A percentile compares a stretch with the other conserved stretches of the same genome.
These are phyloP conservation scores for Cyanoramphus novaezelandiae DNA, from an alignment of 2,113 vertebrate genomes.

Conservation along the genomic window DNA sequence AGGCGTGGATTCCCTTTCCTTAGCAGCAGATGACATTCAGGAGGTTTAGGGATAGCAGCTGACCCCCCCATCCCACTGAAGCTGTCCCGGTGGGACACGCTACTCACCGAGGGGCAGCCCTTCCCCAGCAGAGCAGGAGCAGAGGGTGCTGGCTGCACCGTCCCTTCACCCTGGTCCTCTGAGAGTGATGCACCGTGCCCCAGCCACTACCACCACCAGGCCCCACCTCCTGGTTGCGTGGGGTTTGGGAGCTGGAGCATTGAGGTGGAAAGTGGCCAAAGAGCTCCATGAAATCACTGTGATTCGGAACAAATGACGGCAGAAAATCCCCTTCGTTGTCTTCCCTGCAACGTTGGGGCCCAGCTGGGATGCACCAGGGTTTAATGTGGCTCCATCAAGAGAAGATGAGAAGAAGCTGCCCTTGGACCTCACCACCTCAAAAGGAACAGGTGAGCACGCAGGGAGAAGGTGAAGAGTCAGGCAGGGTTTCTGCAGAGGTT, in stretches of 20 bases:
- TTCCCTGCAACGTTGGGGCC: background rate
- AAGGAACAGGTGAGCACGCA: background rate
- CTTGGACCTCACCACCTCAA: background rate
- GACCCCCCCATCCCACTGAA: background rate
- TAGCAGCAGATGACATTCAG: background rate
- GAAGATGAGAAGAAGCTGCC: background rate
- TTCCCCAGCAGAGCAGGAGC: background rate
- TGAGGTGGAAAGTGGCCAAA: conserved; percentile 27
- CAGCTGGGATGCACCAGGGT: rapidly evolving
- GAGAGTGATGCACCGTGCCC: background rate
- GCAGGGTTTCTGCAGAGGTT: background rate
- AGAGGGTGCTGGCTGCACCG: background rate
- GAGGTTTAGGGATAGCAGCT: background rate
- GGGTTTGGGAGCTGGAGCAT: background rate
- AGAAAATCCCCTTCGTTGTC: background rate
- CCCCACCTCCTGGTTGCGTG: conserved; percentile 38
- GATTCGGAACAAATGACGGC: background rate
- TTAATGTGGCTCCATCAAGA: background rate
- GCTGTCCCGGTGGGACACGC: rapidly evolving
- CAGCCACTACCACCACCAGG: conserved; percentile 9
- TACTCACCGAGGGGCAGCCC: conserved; percentile 18
- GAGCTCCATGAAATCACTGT: background rate
- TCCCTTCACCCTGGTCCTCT: background rate
- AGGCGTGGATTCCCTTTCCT: background rate
- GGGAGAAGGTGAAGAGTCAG: background rate